phyloP scores from a whole-genome alignment of 2,888 invertebrate genomes.

The Neocrepidodera transversa region DNA sequence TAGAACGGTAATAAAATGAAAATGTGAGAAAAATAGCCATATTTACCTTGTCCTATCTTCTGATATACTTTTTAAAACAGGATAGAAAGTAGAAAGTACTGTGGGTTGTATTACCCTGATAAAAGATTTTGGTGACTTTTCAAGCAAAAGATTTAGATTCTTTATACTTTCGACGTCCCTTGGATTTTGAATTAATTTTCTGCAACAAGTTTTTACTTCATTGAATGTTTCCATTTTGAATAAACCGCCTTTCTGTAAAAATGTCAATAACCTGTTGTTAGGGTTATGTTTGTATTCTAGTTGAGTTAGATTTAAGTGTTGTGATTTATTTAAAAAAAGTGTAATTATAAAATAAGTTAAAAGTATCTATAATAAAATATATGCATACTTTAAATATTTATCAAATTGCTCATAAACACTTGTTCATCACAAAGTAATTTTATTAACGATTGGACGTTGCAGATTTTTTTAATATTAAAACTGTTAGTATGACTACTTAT shows the following conservation, averaged over 20 bases:
- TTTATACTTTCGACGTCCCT: constrained; percentile 41
- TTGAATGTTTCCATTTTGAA: constrained; percentile 38
- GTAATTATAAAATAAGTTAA: no score
- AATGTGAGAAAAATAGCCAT: background rate
- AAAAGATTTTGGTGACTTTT: constrained; percentile 37
- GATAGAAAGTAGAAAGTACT: constrained; percentile 46
- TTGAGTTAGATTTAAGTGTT: no score
- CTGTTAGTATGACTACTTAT: no score
- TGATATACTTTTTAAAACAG: constrained; percentile 45
- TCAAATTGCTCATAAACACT: no score
- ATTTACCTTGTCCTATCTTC: constrained; percentile 42
- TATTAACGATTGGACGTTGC: no score
- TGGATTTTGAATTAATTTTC: constrained; percentile 41
- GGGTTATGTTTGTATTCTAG: constrained; percentile 31
- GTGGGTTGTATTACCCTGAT: constrained; percentile 41
- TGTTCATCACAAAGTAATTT: no score
- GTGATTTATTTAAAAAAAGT: no score
- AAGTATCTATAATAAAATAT: no score
- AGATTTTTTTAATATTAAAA: no score
- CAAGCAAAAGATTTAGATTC: constrained; percentile 38
- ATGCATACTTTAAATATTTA: no score
- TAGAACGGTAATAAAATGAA: no score
- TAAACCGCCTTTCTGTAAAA: constrained; percentile 26
- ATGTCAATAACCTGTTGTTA: constrained; percentile 19
- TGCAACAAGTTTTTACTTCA: constrained; percentile 39